Conservation (phyloP, 2,797 vertebrate species). For the Acanthis flammea region DNA sequence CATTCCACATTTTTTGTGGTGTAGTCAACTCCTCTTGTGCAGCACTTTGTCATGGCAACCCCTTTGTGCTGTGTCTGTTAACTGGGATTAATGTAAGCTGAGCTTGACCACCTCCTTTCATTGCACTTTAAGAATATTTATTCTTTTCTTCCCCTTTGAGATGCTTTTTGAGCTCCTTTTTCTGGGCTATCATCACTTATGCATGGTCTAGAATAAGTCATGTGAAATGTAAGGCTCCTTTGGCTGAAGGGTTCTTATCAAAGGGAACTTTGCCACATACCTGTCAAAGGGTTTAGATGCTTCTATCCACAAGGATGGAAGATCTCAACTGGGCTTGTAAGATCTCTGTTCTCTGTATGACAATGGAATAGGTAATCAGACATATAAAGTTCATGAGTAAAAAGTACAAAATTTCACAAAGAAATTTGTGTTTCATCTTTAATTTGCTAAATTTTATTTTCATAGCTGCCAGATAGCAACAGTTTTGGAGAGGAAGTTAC, state of each 20-base stretch:
- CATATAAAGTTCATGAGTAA: neutral
- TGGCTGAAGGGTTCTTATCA: neutral
- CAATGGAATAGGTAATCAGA: neutral
- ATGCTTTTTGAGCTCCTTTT: neutral
- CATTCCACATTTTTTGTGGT: neutral
- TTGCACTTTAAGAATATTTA: neutral
- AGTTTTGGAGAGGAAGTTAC: conserved; percentile 5
- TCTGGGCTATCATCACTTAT: neutral
- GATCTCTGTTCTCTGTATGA: neutral
- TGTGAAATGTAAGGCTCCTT: neutral
- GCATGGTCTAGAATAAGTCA: neutral
- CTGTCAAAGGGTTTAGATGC: neutral
- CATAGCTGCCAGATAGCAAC: neutral
- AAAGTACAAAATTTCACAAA: neutral
- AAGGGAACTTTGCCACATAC: neutral
- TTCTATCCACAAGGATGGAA: neutral
- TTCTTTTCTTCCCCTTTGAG: neutral
- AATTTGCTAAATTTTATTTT: neutral
- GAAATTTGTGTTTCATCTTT: neutral
- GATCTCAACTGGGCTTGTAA: neutral
- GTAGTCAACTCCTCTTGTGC: neutral
- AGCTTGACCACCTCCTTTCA: neutral
- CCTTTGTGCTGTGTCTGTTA: neutral
- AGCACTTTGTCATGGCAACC: neutral
- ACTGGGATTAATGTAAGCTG: neutral